phyloP scores from a whole-genome alignment of 2,888 invertebrate genomes.

The Axea sp. region DNA sequence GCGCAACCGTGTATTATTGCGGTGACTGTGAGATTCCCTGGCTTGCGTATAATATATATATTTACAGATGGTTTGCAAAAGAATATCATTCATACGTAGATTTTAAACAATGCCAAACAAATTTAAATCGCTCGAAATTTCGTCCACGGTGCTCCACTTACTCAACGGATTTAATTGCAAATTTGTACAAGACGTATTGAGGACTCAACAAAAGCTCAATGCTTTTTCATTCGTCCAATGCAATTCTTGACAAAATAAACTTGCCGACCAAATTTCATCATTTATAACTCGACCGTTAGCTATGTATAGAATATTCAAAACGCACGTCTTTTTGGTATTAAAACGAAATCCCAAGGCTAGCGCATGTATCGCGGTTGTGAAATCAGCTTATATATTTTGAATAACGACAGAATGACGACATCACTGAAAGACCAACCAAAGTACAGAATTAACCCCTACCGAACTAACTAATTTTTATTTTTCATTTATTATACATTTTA shows the following conservation, averaged over 20 bases:
- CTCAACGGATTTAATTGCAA: conserved; percentile 22
- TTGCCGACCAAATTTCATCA: conserved; percentile 36
- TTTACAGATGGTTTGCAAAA: conserved; percentile 12
- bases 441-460: conserved; percentile 31
- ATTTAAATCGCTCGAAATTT: no score
- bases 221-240: conserved; percentile 6
- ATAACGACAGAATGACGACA: conserved; percentile 62
- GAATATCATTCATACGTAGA: conserved; percentile 22
- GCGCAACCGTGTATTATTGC: conserved; percentile 56
- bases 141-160: no score
- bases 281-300: conserved; percentile 59
- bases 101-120: conserved; percentile 15
- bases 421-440: conserved; percentile 10
- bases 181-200: conserved; percentile 24
- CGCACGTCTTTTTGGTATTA: conserved; percentile 64
- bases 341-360: conserved; percentile 54
- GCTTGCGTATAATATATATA: conserved; percentile 35
- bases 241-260: conserved; percentile 27
- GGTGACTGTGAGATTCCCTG: conserved; percentile 25
- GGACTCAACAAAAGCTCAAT: background rate
- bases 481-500: no score
- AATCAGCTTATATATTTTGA: conserved; percentile 74
- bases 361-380: conserved; percentile 58
- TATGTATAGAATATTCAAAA: conserved; percentile 52
- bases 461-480: no score